A percentile compares a stretch with the other conserved stretches of the same genome.
These are phyloP conservation scores for Oncopodura yosiiana DNA, from an alignment of 1,140 invertebrate species.

Conservation along the genomic window DNA sequence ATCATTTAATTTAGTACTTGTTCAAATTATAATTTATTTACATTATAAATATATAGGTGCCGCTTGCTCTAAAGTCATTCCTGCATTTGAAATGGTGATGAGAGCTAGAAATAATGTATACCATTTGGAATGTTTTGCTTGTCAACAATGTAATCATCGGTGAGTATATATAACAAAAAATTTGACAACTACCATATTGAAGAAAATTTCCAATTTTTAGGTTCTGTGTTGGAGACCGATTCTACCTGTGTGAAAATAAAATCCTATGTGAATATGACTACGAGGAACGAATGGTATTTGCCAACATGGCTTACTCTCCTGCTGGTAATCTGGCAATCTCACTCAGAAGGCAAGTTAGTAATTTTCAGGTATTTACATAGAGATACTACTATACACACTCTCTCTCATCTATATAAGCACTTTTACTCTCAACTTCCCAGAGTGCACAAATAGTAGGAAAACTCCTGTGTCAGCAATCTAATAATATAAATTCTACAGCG, in stretches of 20 bases:
- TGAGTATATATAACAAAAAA: too few species aligned
- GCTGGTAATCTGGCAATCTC: constrained; percentile 46
- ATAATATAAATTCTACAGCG: too few species aligned
- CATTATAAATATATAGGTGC: too few species aligned
- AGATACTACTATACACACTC: constrained; percentile 5
- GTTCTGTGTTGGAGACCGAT: constrained; percentile 93
- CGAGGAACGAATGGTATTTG: constrained; percentile 56
- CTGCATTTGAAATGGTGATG: constrained; percentile 99
- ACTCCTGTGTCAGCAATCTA: too few species aligned
- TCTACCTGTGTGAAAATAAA: constrained; percentile 93
- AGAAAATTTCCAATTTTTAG: constrained; percentile 46
- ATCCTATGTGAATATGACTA: constrained; percentile 96
- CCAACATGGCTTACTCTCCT: constrained; percentile 47
- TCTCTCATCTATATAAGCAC: neutral
- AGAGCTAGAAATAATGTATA: constrained; percentile 90
- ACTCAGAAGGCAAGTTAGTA: constrained; percentile 48
- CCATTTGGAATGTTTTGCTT: constrained; percentile 95
- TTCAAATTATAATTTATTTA: too few species aligned
- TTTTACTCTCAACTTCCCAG: too few species aligned
- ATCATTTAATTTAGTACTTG: too few species aligned
- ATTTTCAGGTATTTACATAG: constrained; percentile 32
- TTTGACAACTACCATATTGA: too few species aligned
- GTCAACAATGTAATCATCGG: constrained; percentile 97
- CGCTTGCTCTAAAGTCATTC: constrained; percentile 91
- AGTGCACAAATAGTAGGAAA: too few species aligned